A percentile compares a stretch with the other conserved stretches of the same genome.
phyloP scores from a whole-genome alignment of 2,888 invertebrate species.

The Chloroclystis v-ata region DNA sequence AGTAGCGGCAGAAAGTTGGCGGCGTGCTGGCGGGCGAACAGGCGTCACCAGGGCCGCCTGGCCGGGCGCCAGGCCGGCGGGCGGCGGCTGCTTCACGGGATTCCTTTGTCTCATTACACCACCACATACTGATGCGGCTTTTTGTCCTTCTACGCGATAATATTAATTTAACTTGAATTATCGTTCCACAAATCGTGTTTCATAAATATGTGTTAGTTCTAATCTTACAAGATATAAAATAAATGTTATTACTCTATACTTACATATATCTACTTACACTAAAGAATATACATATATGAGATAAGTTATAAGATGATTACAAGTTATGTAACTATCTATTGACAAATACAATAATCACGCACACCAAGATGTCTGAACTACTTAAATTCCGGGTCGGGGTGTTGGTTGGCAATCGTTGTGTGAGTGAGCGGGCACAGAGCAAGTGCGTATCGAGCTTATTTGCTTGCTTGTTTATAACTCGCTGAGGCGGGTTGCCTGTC shows the following conservation, averaged over 20 bases:
- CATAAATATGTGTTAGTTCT: too few relatives aligned
- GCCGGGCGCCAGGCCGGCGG: conserved; percentile 77
- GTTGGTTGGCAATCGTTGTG: conserved; percentile 25
- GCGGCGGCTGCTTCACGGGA: conserved; percentile 72
- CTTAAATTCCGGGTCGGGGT: conserved; percentile 25
- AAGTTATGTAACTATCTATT: background rate
- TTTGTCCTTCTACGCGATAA: conserved; percentile 5
- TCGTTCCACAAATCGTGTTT: too few relatives aligned
- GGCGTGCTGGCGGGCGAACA: conserved; percentile 63
- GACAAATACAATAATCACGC: conserved; percentile 17
- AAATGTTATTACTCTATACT: too few relatives aligned
- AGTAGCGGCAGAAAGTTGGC: conserved; percentile 42
- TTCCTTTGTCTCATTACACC: conserved; percentile 75
- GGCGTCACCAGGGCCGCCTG: conserved; percentile 75
- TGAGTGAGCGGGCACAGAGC: conserved; percentile 35
- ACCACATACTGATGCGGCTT: conserved; percentile 39
- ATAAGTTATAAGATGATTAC: background rate
- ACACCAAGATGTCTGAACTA: conserved; percentile 18
- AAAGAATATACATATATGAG: background rate
- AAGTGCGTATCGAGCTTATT: conserved; percentile 65
- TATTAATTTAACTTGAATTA: background rate
- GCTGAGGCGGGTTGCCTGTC: conserved; percentile 66
- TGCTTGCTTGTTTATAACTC: conserved; percentile 61
- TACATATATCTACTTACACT: too few relatives aligned
- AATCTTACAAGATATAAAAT: too few relatives aligned